phyloP scores from a whole-genome alignment of 1,140 invertebrate genomes.

The Helicoverpa zea region DNA sequence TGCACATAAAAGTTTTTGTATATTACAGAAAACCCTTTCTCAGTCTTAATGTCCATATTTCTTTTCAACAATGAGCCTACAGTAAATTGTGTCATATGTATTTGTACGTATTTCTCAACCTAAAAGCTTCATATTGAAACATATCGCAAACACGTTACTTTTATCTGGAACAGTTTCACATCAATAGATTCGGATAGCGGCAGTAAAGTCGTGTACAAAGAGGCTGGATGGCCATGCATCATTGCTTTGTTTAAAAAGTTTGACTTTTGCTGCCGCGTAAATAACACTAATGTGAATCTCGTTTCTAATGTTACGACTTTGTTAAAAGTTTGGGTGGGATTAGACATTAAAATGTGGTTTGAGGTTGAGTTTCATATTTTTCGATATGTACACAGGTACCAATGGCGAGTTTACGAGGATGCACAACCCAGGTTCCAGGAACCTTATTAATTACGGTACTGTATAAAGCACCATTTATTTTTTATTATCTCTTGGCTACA shows the following conservation, averaged over 20 bases:
- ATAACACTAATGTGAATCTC: slow-evolving; percentile 7
- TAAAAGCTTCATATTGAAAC: slow-evolving; percentile 21
- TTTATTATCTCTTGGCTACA: no score
- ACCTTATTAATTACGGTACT: no score
- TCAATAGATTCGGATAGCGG: slow-evolving; percentile 20
- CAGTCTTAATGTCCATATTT: no score
- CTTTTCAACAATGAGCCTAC: no score
- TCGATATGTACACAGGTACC: not conserved
- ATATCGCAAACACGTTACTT: slow-evolving; percentile 12
- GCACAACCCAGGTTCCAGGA: no score
- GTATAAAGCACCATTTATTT: no score
- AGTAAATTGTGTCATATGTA: not conserved
- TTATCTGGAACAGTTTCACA: slow-evolving; percentile 27
- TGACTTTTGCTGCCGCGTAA: slow-evolving; percentile 29
- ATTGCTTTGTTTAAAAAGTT: slow-evolving; percentile 24
- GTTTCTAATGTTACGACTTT: not conserved
- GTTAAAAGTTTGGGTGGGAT: slow-evolving; percentile 11
- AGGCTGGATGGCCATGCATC: slow-evolving; percentile 24
- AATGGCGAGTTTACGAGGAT: no score
- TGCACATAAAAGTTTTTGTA: no score
- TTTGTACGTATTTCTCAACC: not conserved
- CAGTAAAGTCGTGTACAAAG: slow-evolving; percentile 23
- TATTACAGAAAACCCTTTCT: no score
- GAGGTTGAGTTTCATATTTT: not conserved
- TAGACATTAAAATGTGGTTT: not conserved